Conservation (phyloP, 2,797 vertebrate genomes). For the Leptoclinus maculatus region DNA sequence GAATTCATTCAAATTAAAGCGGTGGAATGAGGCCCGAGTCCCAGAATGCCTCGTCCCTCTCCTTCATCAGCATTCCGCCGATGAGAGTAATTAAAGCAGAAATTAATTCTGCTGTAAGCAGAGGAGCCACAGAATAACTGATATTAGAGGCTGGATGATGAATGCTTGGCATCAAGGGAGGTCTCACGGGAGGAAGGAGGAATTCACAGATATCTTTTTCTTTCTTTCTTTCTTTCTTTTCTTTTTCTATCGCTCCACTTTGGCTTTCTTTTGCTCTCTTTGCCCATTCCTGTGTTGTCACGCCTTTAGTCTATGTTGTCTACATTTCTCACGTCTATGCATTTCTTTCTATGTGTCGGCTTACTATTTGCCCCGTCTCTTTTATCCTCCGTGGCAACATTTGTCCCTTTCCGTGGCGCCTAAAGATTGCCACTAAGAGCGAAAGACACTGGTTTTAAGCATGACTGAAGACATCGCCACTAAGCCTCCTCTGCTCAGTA, state of each 20-base stretch:
- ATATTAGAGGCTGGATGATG: conserved; percentile 99
- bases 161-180: conserved; percentile 99
- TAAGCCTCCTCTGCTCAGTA: conserved; percentile 57
- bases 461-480: conserved; percentile 58
- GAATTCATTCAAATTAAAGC: conserved; percentile 99
- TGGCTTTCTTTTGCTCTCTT: conserved; percentile 27
- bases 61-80: conserved; percentile 99
- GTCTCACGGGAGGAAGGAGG: conserved; percentile 90
- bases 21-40: conserved; percentile 98
- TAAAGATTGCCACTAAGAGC: conserved; percentile 54
- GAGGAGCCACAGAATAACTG: conserved; percentile 99
- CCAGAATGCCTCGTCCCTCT: conserved; percentile 99
- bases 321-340: conserved; percentile 8
- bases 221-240: conserved; percentile 54
- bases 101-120: conserved; percentile 99
- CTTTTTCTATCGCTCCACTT: conserved; percentile 41
- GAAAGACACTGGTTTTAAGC: conserved; percentile 59
- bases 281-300: conserved; percentile 30
- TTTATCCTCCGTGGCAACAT: conserved; percentile 45
- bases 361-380: conserved; percentile 33
- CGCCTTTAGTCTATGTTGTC: conserved; percentile 34
- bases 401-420: conserved; percentile 43
- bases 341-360: conserved; percentile 15
- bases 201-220: conserved; percentile 80
- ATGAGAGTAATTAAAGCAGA: conserved; percentile 99